Percentiles rank a stretch among this genome's conserved stretches.
Evolutionary conservation across 1,140 invertebrate species (phyloP).

Genomic region (Zaprionus gabonicus): DNA sequence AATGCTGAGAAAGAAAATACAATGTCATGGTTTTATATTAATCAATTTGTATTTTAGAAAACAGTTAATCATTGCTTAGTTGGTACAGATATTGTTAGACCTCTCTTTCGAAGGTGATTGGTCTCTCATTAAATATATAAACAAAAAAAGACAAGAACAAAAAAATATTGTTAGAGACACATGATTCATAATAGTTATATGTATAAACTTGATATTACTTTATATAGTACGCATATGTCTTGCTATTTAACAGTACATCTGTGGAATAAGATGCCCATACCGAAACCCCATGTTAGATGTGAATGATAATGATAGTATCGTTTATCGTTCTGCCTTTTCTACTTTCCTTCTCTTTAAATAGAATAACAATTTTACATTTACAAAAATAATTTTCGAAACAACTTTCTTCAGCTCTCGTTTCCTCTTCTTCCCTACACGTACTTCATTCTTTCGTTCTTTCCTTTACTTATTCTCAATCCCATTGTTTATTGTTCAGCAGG

Average conservation of each 20-base stretch:
- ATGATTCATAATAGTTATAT: conserved; percentile 19
- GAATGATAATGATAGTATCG: conserved; percentile 31
- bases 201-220: conserved; percentile 29
- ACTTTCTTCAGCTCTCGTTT: neutral
- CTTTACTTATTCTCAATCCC: neutral
- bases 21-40: conserved; percentile 14
- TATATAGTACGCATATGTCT: conserved; percentile 31
- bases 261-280: conserved; percentile 25
- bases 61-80: conserved; percentile 72
- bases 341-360: conserved; percentile 3
- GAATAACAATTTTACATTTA: conserved; percentile 43
- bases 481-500: neutral
- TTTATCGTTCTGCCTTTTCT: conserved; percentile 6
- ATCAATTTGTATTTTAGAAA: conserved; percentile 63
- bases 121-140: conserved; percentile 19
- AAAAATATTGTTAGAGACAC: conserved; percentile 37
- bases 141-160: conserved; percentile 33
- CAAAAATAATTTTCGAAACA: conserved; percentile 37
- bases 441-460: neutral
- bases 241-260: conserved; percentile 35
- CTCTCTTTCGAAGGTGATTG: conserved; percentile 26
- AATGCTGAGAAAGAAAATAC: neutral
- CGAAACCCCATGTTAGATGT: conserved; percentile 31
- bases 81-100: conserved; percentile 33
- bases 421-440: neutral